Evolutionary conservation across 2,888 invertebrate genomes (phyloP).

Genomic region (Chaetoderma sp.): DNA sequence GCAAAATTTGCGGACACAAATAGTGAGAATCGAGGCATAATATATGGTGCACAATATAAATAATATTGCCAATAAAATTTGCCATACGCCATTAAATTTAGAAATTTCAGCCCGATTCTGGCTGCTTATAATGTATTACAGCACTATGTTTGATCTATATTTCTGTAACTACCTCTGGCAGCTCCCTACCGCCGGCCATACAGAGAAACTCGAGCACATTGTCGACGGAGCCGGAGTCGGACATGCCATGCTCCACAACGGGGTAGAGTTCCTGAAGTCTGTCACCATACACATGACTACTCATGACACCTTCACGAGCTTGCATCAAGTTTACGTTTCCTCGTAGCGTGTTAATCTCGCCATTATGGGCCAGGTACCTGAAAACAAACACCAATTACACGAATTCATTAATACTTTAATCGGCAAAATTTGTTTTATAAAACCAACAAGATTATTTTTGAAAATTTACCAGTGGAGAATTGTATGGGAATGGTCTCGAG

Average conservation of each 20-base stretch:
- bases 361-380: constrained; percentile 96
- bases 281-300: constrained; percentile 85
- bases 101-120: too few species aligned
- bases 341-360: constrained; percentile 98
- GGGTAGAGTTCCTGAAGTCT: constrained; percentile 91
- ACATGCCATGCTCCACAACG: constrained; percentile 96
- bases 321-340: constrained; percentile 99
- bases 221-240: constrained; percentile 97
- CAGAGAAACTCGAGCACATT: constrained; percentile 97
- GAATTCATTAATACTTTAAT: neutral
- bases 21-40: too few species aligned
- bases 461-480: too few species aligned
- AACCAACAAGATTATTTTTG: neutral
- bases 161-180: constrained; percentile 84
- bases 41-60: too few species aligned
- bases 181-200: constrained; percentile 88
- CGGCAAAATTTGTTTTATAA: neutral
- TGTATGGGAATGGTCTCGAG: neutral
- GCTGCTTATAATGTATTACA: too few species aligned
- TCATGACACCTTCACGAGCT: constrained; percentile 98
- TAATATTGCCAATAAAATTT: too few species aligned
- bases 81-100: too few species aligned
- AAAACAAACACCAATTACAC: neutral
- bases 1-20: too few species aligned
- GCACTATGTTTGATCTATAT: too few species aligned